A percentile compares a stretch with the other conserved stretches of the same genome.
Conservation (phyloP, 1,140 invertebrate species). For the Lerema accius region DNA sequence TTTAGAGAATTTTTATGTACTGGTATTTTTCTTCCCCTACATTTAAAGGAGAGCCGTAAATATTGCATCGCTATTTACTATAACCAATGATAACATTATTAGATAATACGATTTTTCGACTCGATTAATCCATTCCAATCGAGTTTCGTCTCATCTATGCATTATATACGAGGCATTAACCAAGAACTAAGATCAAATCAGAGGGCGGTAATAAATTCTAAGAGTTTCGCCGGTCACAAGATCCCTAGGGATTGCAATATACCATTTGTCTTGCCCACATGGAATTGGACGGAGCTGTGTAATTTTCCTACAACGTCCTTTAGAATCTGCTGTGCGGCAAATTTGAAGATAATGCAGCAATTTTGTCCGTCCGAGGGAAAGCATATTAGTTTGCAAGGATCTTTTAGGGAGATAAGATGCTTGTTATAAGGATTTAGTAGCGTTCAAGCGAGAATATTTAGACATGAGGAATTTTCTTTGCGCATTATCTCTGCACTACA, state of each 20-base stretch:
- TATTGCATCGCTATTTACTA: too few species aligned
- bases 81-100: too few species aligned
- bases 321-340: conserved; percentile 29
- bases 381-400: conserved; percentile 22
- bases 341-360: conserved; percentile 29
- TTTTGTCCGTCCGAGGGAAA: conserved; percentile 12
- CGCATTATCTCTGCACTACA: neutral
- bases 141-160: conserved; percentile 34
- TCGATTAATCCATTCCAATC: conserved; percentile 19
- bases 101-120: too few species aligned
- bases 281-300: conserved; percentile 48
- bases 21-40: too few species aligned
- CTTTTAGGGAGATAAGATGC: conserved; percentile 19
- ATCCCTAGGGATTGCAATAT: conserved; percentile 52
- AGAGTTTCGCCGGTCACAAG: conserved; percentile 45
- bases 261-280: conserved; percentile 59
- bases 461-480: conserved; percentile 10
- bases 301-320: conserved; percentile 47
- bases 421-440: conserved; percentile 7
- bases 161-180: conserved; percentile 47
- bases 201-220: conserved; percentile 54
- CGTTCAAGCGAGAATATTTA: conserved; percentile 5
- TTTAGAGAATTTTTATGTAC: conserved; percentile 23
- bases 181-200: conserved; percentile 55
- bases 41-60: too few species aligned